Percentiles rank a stretch among this genome's conserved stretches.
phyloP scores from a whole-genome alignment of 2,797 vertebrate species.

The Bryconaethiops microstoma region DNA sequence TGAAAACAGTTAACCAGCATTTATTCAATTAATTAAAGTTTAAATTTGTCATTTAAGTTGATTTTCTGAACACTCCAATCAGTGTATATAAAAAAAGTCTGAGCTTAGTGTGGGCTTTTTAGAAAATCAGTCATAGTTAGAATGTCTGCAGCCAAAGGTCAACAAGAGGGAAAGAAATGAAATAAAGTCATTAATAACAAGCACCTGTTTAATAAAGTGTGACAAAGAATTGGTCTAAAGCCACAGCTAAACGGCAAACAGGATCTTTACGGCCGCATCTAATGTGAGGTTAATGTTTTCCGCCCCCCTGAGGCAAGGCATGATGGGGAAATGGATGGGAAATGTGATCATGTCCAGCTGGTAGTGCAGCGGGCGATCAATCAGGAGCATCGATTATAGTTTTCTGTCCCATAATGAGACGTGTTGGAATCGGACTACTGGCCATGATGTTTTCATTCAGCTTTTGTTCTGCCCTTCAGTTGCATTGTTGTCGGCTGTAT shows the following conservation, averaged over 20 bases:
- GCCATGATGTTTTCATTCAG: constrained; percentile 46
- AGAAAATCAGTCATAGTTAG: not conserved
- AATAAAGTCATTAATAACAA: constrained; percentile 7
- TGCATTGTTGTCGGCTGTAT: constrained; percentile 34
- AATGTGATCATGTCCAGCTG: constrained; percentile 55
- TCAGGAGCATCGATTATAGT: constrained; percentile 59
- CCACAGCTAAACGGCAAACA: constrained; percentile 55
- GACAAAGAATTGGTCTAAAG: constrained; percentile 57
- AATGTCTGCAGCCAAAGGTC: constrained; percentile 15
- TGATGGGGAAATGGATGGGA: constrained; percentile 48
- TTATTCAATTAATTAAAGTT: not conserved
- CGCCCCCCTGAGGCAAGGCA: constrained; percentile 54
- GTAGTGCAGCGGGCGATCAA: constrained; percentile 56
- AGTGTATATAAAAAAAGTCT: not conserved
- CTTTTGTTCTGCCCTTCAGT: constrained; percentile 39
- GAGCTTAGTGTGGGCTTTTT: too few species aligned
- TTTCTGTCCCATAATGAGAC: constrained; percentile 57
- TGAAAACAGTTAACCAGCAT: not conserved
- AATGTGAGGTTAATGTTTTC: constrained; percentile 54
- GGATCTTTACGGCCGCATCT: constrained; percentile 50
- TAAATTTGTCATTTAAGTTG: too few species aligned
- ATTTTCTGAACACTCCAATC: too few species aligned
- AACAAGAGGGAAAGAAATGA: not conserved
- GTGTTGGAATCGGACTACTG: constrained; percentile 3
- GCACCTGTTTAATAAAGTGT: constrained; percentile 46